phyloP scores from a whole-genome alignment of 2,888 invertebrate genomes.

The Sycophila texana region DNA sequence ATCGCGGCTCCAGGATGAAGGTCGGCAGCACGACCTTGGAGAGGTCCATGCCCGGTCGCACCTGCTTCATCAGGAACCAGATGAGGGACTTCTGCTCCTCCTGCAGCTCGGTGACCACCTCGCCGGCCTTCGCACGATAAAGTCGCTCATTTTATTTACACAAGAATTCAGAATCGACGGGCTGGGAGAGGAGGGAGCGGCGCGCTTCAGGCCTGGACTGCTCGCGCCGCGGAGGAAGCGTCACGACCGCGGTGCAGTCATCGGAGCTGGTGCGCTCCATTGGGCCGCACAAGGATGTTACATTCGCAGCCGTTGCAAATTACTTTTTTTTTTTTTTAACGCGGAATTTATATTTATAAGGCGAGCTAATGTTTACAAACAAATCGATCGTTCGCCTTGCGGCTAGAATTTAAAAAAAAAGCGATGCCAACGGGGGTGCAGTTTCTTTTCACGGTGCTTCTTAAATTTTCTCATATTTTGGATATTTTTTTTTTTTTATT shows the following conservation, averaged over 20 bases:
- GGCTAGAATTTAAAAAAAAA: too few species aligned
- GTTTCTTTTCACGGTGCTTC: too few species aligned
- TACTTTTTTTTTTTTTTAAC: background rate
- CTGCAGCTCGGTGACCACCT: constrained; percentile 92
- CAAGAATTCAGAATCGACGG: constrained; percentile 15
- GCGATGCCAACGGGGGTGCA: too few species aligned
- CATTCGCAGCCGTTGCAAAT: background rate
- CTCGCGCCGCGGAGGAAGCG: too few species aligned
- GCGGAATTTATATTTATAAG: background rate
- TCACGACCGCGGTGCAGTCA: background rate
- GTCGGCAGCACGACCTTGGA: constrained; percentile 95
- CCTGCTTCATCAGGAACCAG: constrained; percentile 96
- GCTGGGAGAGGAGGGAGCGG: background rate
- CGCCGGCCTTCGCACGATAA: constrained; percentile 80
- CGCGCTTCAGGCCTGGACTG: too few species aligned
- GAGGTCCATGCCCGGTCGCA: constrained; percentile 96
- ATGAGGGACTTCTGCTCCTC: constrained; percentile 96
- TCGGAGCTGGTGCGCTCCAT: constrained; percentile 7
- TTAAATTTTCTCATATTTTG: too few species aligned
- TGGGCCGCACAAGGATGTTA: constrained; percentile 31
- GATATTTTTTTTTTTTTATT: too few species aligned
- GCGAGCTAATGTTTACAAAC: background rate
- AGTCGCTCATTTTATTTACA: background rate
- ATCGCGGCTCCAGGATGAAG: constrained; percentile 94
- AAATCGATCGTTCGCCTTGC: background rate